Conservation (phyloP, 1,140 invertebrate species). For the Drosophila erecta region DNA sequence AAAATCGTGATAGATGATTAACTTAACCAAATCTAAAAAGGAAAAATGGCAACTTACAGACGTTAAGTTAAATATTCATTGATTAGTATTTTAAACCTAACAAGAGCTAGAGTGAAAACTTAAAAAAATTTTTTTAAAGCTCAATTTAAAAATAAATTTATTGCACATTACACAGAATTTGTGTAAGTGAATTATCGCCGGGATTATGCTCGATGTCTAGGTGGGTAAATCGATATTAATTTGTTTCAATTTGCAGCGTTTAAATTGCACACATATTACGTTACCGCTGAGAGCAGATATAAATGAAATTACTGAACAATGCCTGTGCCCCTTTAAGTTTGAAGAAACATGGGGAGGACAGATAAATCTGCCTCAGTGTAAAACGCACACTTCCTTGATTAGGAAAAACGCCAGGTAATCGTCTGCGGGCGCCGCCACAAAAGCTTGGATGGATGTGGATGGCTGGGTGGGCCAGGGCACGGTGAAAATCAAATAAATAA, state of each 20-base stretch:
- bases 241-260: neutral
- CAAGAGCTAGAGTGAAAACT: too few relatives aligned
- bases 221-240: neutral
- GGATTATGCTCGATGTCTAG: neutral
- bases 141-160: neutral
- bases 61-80: too few relatives aligned
- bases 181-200: neutral
- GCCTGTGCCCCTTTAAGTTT: neutral
- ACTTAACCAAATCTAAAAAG: too few relatives aligned
- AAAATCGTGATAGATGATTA: too few relatives aligned
- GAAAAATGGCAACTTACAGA: too few relatives aligned
- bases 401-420: conserved; percentile 69
- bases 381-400: conserved; percentile 70
- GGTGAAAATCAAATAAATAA: conserved; percentile 80
- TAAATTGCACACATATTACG: neutral
- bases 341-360: neutral
- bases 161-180: neutral
- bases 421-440: conserved; percentile 66
- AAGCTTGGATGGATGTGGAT: conserved; percentile 28
- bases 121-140: too few relatives aligned
- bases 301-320: neutral
- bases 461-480: neutral
- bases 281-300: neutral
- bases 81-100: too few relatives aligned
- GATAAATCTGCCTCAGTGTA: conserved; percentile 18